Evolutionary conservation across 2,797 vertebrate genomes (phyloP).

Genomic region (Alosa sapidissima): DNA sequence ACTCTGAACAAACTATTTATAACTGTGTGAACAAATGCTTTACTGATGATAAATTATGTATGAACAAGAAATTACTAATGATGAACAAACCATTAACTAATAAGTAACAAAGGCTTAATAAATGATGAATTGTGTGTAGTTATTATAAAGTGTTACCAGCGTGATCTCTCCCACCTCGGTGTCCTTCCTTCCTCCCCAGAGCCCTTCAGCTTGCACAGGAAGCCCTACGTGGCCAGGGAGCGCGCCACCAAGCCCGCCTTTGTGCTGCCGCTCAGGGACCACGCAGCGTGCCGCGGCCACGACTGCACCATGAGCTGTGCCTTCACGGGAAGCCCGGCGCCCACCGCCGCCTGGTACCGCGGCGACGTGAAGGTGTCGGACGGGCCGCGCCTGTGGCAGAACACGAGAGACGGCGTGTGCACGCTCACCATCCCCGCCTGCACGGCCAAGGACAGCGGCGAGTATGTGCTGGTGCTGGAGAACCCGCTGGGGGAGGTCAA

Average conservation of each 20-base stretch:
- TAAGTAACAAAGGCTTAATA: too few species aligned
- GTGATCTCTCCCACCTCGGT: neutral
- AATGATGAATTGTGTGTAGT: too few species aligned
- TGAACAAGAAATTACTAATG: too few species aligned
- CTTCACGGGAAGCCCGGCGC: slow-evolving; percentile 63
- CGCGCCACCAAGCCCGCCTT: slow-evolving; percentile 63
- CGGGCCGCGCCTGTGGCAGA: slow-evolving; percentile 64
- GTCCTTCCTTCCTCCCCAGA: slow-evolving; percentile 34
- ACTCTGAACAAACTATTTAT: too few species aligned
- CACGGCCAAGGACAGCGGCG: slow-evolving; percentile 56
- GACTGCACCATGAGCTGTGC: slow-evolving; percentile 70
- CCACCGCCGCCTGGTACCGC: slow-evolving; percentile 62
- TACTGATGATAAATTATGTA: too few species aligned
- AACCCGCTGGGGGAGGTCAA: slow-evolving; percentile 64
- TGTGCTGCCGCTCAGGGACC: slow-evolving; percentile 63
- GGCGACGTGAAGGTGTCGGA: slow-evolving; percentile 56
- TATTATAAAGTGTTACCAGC: too few species aligned
- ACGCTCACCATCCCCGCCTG: slow-evolving; percentile 65
- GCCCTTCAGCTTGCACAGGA: slow-evolving; percentile 49
- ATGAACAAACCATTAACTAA: too few species aligned
- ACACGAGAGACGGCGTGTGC: slow-evolving; percentile 62
- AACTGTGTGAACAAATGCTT: too few species aligned
- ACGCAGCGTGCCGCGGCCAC: slow-evolving; percentile 51
- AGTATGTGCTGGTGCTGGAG: slow-evolving; percentile 66
- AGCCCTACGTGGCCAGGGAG: slow-evolving; percentile 51